These are phyloP conservation scores for Turritopsis dohrnii DNA, from an alignment of 30 jellyfish, hydroid and myxozoan genomes.

Conservation along the genomic window DNA sequence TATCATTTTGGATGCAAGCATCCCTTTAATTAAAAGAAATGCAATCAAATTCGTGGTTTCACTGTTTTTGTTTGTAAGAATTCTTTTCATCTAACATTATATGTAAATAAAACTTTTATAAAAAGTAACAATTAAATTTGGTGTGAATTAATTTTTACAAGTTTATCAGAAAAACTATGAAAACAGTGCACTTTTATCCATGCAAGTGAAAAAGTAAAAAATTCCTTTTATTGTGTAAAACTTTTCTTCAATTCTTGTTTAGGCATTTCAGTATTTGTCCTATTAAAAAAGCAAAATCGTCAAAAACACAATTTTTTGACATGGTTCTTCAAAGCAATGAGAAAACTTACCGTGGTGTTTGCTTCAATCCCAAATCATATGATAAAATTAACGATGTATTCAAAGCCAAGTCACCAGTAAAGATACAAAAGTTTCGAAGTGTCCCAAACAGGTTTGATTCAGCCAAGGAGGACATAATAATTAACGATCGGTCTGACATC, in stretches of 20 bases:
- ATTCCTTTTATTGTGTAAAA: neutral
- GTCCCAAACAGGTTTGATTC: neutral
- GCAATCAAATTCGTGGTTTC: too few relatives aligned
- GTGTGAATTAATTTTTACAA: too few relatives aligned
- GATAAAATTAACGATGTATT: neutral
- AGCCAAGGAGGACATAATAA: neutral
- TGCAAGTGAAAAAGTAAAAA: too few relatives aligned
- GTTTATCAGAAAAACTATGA: too few relatives aligned
- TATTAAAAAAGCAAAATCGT: neutral
- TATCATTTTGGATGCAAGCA: too few relatives aligned
- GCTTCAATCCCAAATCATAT: neutral
- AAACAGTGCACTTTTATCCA: too few relatives aligned
- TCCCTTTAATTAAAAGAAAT: too few relatives aligned
- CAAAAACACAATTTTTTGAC: neutral
- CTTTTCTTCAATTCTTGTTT: too few relatives aligned
- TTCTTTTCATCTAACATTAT: too few relatives aligned
- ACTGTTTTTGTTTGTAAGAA: too few relatives aligned
- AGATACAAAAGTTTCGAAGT: neutral
- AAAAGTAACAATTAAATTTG: too few relatives aligned
- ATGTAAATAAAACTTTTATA: too few relatives aligned
- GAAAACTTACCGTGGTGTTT: neutral
- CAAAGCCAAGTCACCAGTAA: neutral
- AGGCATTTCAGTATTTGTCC: neutral
- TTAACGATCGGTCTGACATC: neutral
- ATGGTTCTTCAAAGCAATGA: neutral